phyloP scores from a whole-genome alignment of 2,888 invertebrate species.

The Nasonovia ribisnigri region DNA sequence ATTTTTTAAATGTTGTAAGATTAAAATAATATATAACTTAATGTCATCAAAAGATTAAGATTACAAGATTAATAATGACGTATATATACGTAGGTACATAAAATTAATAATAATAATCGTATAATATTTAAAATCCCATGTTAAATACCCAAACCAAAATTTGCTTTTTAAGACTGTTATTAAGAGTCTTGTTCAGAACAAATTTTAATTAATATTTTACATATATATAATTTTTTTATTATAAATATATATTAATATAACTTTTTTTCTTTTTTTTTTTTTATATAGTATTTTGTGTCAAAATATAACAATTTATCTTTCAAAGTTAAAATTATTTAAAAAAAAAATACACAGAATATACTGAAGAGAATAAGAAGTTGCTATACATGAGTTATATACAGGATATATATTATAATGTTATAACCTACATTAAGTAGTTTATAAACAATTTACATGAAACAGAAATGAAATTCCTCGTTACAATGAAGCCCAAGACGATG shows the following conservation, averaged over 20 bases:
- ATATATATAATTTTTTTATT: neutral
- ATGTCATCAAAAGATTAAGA: conserved; percentile 35
- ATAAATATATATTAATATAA: conserved; percentile 33
- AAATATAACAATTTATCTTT: conserved; percentile 51
- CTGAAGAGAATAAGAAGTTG: conserved; percentile 46
- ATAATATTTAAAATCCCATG: conserved; percentile 48
- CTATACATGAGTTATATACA: conserved; percentile 63
- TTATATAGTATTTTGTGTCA: conserved; percentile 19
- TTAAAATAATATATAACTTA: conserved; percentile 27
- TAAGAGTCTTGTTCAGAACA: conserved; percentile 24
- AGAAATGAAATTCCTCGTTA: conserved; percentile 48
- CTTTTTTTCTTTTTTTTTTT: neutral
- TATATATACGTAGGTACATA: conserved; percentile 21
- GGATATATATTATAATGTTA: neutral
- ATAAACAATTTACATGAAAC: neutral
- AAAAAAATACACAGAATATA: conserved; percentile 42
- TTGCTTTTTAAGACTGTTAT: conserved; percentile 17
- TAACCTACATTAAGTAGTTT: conserved; percentile 41
- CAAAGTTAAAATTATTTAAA: conserved; percentile 34
- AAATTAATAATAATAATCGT: conserved; percentile 48
- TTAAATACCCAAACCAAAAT: conserved; percentile 58
- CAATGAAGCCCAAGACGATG: conserved; percentile 52
- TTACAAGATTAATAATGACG: neutral
- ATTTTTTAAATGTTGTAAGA: neutral
- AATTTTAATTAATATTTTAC: conserved; percentile 35